Conservation (phyloP, 2,113 vertebrate genomes). For the Caranx ignobilis region DNA sequence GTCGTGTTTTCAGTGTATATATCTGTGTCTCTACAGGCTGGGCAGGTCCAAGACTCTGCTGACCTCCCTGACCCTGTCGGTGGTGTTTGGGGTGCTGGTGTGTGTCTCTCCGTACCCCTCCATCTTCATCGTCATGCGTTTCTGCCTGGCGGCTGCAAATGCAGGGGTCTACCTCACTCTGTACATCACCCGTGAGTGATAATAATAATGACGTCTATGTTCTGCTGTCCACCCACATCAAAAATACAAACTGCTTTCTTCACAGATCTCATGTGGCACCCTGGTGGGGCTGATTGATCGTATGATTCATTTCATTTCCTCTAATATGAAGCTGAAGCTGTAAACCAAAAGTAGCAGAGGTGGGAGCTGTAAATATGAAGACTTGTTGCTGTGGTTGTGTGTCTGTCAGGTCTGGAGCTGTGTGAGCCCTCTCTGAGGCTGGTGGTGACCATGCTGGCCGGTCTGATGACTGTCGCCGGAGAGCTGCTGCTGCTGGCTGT, state of each 20-base stretch:
- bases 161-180: slow-evolving; percentile 88
- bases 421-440: slow-evolving; percentile 89
- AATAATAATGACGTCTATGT: no score
- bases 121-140: slow-evolving; percentile 89
- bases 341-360: no score
- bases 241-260: no score
- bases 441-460: slow-evolving; percentile 86
- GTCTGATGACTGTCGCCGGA: slow-evolving; percentile 87
- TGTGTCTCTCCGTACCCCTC: slow-evolving; percentile 88
- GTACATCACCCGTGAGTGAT: slow-evolving; percentile 90
- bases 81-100: slow-evolving; percentile 89
- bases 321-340: background rate
- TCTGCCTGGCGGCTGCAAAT: slow-evolving; percentile 87
- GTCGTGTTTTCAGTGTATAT: background rate
- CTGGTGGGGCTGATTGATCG: no score
- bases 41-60: slow-evolving; percentile 88
- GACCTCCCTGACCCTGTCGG: slow-evolving; percentile 86
- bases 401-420: slow-evolving; percentile 88
- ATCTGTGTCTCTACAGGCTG: slow-evolving; percentile 76
- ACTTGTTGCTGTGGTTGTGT: slow-evolving; percentile 10
- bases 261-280: no score
- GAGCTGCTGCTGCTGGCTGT: slow-evolving; percentile 90
- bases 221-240: background rate
- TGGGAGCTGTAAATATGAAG: background rate
- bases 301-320: background rate